Percentiles rank a stretch among this genome's conserved stretches.
Conservation (phyloP, 2,797 vertebrate genomes). For the Buphagus erythrorhynchus region DNA sequence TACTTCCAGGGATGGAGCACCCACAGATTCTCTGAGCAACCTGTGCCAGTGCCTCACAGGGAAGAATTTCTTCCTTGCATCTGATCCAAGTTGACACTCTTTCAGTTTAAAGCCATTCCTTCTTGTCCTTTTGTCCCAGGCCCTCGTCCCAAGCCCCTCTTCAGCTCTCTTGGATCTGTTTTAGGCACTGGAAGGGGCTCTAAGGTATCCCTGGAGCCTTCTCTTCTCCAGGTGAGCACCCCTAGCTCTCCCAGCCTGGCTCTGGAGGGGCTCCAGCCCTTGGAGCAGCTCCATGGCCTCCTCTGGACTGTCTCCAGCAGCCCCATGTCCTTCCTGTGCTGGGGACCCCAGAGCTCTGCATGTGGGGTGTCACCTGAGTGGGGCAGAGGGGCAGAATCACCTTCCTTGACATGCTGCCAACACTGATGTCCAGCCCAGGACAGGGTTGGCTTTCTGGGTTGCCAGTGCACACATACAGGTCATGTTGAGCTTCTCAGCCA, state of each 20-base stretch:
- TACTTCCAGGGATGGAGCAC: not conserved
- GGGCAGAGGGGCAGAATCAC: not conserved
- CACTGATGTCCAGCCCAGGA: not conserved
- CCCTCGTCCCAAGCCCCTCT: not conserved
- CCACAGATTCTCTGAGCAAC: not conserved
- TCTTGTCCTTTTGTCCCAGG: not conserved
- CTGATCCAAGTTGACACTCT: not conserved
- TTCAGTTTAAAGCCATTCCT: not conserved
- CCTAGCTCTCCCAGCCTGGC: not conserved
- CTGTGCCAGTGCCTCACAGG: not conserved
- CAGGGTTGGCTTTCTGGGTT: not conserved
- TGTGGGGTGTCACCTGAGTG: accelerated
- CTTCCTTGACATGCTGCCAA: not conserved
- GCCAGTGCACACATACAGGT: not conserved
- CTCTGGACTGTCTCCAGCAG: not conserved
- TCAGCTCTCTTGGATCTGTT: not conserved
- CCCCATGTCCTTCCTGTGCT: accelerated
- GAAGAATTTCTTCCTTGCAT: not conserved
- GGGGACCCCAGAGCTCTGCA: not conserved
- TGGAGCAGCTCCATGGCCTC: accelerated
- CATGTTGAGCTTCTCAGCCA: not conserved
- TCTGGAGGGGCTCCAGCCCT: not conserved
- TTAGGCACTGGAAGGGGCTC: not conserved
- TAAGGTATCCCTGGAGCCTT: not conserved
- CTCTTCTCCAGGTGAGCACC: not conserved